A percentile compares a stretch with the other conserved stretches of the same genome.
These are phyloP conservation scores for Limnothrissa miodon DNA, from an alignment of 2,113 vertebrate genomes.

Conservation along the genomic window DNA sequence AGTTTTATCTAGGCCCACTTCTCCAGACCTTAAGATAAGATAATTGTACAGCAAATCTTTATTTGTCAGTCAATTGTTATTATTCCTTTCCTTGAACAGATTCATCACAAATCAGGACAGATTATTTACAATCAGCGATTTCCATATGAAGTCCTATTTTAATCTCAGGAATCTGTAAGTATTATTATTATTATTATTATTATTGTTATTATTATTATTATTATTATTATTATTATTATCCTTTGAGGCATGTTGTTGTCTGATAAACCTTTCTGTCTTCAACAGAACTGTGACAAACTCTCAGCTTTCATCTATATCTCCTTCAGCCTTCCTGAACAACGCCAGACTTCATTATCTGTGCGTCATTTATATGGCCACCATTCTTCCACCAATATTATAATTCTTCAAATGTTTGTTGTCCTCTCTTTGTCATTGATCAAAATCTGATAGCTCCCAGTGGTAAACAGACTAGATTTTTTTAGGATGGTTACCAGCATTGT, in stretches of 20 bases:
- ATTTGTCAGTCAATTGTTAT: neutral
- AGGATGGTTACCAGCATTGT: neutral
- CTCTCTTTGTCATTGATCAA: neutral
- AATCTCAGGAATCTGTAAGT: constrained; percentile 97
- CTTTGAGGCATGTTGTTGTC: neutral
- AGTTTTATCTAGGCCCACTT: neutral
- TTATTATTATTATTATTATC: neutral
- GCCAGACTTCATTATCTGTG: constrained; percentile 88
- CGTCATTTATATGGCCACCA: constrained; percentile 48
- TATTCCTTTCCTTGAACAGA: constrained; percentile 66
- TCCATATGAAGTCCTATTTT: constrained; percentile 86
- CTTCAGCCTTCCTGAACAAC: constrained; percentile 88
- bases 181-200: constrained; percentile 20
- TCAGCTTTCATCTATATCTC: constrained; percentile 82
- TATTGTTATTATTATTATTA: neutral
- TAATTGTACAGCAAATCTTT: neutral
- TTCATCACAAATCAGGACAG: constrained; percentile 87
- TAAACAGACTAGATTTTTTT: neutral
- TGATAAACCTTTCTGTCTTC: neutral
- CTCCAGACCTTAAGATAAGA: no score
- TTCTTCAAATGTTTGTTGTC: neutral
- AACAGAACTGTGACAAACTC: constrained; percentile 90
- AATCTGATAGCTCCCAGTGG: neutral
- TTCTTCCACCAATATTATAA: neutral
- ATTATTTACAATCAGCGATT: constrained; percentile 85